Base-by-base conservation (phyloP, 2,797 vertebrate species). In the Selene dorsalis region DNA sequence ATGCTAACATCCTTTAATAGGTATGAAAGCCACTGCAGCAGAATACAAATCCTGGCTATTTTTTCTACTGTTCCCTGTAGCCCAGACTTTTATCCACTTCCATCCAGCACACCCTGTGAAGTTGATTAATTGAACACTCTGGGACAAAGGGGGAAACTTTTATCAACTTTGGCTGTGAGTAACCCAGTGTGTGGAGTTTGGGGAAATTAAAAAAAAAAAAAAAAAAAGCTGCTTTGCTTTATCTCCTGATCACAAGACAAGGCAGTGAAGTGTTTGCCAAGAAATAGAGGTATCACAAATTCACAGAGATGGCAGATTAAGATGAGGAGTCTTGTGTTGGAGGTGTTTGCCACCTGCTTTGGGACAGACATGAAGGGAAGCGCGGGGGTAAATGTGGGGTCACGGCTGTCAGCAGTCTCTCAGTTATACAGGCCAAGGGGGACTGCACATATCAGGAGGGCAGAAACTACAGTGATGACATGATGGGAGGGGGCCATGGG, bases 391-490 rank as follows among this genome's bases (percentile, higher is more conserved):
- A 93, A 77, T 1, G 65, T 47, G 82, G 56, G 91, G 91, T 93
- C 88, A 79, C 1, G 7, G 86, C 91, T 94, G 92, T 94, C 92
- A 93, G 83, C 93, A 85, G 89, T 28, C 77, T 86, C 83, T 93
- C 89, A 80, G 89, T 88, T 84, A 86, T 77, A 84, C 60, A 69
- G 72, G 76, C 83, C 82, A 73, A 86, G 79, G 20, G 88, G 83
- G 87, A 90, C 68, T 65, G 63, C 79, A 82, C 85, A 89, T 89
- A 89, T 71, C 81, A 90, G 84, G 41, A 75, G 76, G 64, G 79
- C 64, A 79, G 74, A 85, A 79, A 83, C 75, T 80, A 65, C 53
- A 65, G 84, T 4, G 84, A 85, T 87, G 87, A 90, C 85, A 92
- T 72, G 83, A 92, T 88, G 86, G 73, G 32, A 6, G 32, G 86